Conservation (phyloP, 2,888 invertebrate genomes). For the Hoplodrina blanda region DNA sequence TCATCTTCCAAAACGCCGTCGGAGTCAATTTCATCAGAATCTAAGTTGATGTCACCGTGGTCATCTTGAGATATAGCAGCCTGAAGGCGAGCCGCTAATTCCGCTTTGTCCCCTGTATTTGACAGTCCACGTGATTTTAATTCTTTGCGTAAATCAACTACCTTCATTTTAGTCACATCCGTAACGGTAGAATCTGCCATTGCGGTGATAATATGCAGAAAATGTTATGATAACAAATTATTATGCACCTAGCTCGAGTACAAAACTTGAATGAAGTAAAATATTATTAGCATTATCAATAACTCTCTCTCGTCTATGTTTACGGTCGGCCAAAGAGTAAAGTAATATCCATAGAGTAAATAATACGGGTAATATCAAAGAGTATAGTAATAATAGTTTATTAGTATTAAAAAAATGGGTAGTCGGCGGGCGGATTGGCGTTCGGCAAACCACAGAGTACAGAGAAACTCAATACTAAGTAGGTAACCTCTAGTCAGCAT, state of each 20-base stretch:
- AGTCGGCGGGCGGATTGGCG: too few species aligned
- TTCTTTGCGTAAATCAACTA: constrained; percentile 95
- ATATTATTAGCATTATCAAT: too few species aligned
- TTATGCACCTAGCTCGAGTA: too few species aligned
- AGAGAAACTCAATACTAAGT: too few species aligned
- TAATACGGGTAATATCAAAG: too few species aligned
- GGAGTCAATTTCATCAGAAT: constrained; percentile 89
- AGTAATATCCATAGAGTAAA: too few species aligned
- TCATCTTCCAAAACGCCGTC: constrained; percentile 90
- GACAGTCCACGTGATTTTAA: constrained; percentile 94
- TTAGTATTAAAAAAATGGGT: too few species aligned
- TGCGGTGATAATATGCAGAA: constrained; percentile 15
- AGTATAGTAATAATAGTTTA: too few species aligned
- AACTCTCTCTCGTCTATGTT: neutral
- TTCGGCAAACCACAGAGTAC: constrained; percentile 31
- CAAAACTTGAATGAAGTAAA: too few species aligned
- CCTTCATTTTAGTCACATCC: constrained; percentile 91
- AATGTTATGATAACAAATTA: constrained; percentile 4
- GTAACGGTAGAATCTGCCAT: constrained; percentile 78
- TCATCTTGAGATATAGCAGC: constrained; percentile 87
- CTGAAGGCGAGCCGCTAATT: constrained; percentile 94
- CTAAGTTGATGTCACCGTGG: constrained; percentile 81
- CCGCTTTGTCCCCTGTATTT: constrained; percentile 95
- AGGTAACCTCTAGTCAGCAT: too few species aligned
- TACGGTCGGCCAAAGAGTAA: neutral